Conservation (phyloP, 2,888 invertebrate genomes). For the Chrysolina americana region DNA sequence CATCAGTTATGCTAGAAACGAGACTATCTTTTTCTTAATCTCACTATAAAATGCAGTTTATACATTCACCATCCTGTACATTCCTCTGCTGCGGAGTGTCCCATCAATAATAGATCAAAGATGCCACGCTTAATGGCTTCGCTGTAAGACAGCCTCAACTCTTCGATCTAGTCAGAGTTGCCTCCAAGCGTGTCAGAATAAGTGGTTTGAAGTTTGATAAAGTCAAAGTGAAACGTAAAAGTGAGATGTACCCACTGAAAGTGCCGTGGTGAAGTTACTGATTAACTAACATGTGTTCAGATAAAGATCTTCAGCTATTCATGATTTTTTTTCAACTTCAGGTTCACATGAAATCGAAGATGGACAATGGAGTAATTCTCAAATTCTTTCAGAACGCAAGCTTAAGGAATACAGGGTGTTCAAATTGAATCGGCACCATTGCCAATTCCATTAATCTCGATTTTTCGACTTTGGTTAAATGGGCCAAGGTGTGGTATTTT, state of each 20-base stretch:
- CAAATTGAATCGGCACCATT: no score
- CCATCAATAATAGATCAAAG: conserved; percentile 19
- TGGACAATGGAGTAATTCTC: no score
- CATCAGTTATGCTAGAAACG: not conserved
- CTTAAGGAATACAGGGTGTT: no score
- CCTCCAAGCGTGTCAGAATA: conserved; percentile 14
- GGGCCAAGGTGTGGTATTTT: no score
- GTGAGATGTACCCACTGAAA: not conserved
- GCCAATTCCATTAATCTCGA: no score
- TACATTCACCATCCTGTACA: conserved; percentile 1
- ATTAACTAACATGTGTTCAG: not conserved
- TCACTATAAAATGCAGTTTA: not conserved
- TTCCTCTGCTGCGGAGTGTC: conserved; percentile 1
- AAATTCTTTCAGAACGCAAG: no score
- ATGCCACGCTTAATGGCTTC: conserved; percentile 6
- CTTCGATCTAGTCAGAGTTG: conserved; percentile 10
- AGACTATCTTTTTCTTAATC: not conserved
- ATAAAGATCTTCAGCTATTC: not conserved
- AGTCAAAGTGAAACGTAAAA: not conserved
- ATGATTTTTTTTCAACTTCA: not conserved
- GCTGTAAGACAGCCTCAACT: not conserved
- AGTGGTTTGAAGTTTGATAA: conserved; percentile 6
- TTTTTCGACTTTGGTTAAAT: no score
- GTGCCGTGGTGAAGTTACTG: not conserved
- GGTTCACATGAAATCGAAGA: not conserved